Evolutionary conservation across 2,113 vertebrate genomes (phyloP), one percentile per base, ranked within the genome.

Genomic region (Azemiops feae): DNA sequence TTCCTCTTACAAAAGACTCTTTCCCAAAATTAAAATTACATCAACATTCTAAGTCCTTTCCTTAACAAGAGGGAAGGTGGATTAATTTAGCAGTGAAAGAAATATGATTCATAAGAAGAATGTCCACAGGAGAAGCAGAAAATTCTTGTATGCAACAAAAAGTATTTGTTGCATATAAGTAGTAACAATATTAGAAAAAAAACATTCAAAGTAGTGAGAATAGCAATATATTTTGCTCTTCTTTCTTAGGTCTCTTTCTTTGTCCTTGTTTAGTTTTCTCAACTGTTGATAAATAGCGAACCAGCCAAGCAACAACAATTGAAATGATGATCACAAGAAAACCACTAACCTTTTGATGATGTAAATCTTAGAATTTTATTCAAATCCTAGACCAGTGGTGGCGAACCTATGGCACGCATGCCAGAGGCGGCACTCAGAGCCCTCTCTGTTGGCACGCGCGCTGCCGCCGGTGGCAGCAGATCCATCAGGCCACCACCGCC

Each of bases 11-110:
- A 95, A 90, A 93, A 85, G 50, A 92, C 1, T 52, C 1, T 93
- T 93, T 91, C 22, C n/a, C 60, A 94, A 60, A 92, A 93, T 50
- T 5, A 86, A 95, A 95, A 94, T 52, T 86, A 8, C 30, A 39
- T 95, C 94, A 95, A 91, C 92, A 74, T 93, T 95, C 93, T 2
- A 2, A 18, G 53, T 57, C 27, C 18, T 6, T 89, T 69, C 81
- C 87, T 94, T 91, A 47, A 87, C 52, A 30, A n/a, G 4, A 14
- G 64, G 12, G n/a, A 34, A 2, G n/a, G 5, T 34, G 14, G n/a
- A 16, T 74, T 74, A 74, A 85, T 93, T 92, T 95, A 74, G 53
- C 87, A 81, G 1, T 23, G 53, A 93, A 94, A 87, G 1, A 47
- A 93, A 52, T 91, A 95, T 92, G 93, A 52, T 93, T 95, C 53